Evolutionary conservation across 2,888 invertebrate species (phyloP).

Genomic region (Neria commutata): DNA sequence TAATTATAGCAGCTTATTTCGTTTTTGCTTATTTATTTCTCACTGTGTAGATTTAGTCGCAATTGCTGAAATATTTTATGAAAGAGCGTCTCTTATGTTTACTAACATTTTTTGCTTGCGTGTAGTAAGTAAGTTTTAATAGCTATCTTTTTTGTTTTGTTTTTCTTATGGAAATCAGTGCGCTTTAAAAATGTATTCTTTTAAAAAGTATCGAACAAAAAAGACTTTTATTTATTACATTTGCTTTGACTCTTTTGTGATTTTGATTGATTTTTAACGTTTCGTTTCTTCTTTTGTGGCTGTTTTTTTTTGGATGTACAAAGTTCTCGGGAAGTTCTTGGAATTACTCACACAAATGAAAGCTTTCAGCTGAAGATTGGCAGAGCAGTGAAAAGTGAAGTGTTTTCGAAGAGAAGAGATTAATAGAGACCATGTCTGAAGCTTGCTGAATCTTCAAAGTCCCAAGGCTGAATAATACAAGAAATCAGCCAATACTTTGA

Average conservation of each 20-base stretch:
- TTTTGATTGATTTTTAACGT: slow-evolving; percentile 15
- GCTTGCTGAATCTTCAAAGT: too few relatives aligned
- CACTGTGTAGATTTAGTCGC: slow-evolving; percentile 27
- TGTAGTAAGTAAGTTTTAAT: slow-evolving; percentile 30
- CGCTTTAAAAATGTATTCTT: slow-evolving; percentile 13
- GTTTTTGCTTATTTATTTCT: slow-evolving; percentile 27
- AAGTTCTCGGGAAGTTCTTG: too few relatives aligned
- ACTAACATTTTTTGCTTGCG: slow-evolving; percentile 31
- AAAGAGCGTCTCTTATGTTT: slow-evolving; percentile 33
- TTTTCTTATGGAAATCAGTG: slow-evolving; percentile 3
- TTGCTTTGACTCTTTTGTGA: slow-evolving; percentile 1
- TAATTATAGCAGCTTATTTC: slow-evolving; percentile 15
- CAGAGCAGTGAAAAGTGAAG: too few relatives aligned
- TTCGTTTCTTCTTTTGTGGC: slow-evolving; percentile 21
- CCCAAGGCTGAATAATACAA: too few relatives aligned
- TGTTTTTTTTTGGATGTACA: too few relatives aligned
- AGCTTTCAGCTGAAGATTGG: too few relatives aligned
- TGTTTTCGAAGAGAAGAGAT: too few relatives aligned
- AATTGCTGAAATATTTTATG: slow-evolving; percentile 37
- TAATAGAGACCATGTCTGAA: too few relatives aligned
- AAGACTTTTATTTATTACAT: neutral
- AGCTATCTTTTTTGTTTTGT: slow-evolving; percentile 2
- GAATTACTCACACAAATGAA: too few relatives aligned
- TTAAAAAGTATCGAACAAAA: too few relatives aligned
- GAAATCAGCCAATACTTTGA: too few relatives aligned